Evolutionary conservation across 2,888 invertebrate genomes (phyloP).

Genomic region (Aspidiotus destructor): DNA sequence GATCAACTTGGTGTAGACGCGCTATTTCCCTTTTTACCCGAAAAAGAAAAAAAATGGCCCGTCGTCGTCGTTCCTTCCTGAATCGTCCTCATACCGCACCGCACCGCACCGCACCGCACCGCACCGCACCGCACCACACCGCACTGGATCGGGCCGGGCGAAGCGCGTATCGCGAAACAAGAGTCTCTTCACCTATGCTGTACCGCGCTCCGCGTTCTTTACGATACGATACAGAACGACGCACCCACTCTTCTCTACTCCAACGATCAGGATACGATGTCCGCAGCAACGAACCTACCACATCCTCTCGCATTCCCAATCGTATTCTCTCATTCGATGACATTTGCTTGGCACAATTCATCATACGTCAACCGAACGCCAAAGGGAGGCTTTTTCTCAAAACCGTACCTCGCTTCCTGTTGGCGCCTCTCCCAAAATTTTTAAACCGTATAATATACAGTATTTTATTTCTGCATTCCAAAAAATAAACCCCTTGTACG

Average conservation of each 20-base stretch:
- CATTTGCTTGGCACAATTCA: slow-evolving; percentile 32
- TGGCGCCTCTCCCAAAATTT: slow-evolving; percentile 40
- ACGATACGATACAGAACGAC: slow-evolving; percentile 28
- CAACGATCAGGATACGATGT: no score
- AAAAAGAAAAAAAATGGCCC: not conserved
- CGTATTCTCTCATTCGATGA: slow-evolving; percentile 32
- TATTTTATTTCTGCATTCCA: slow-evolving; percentile 11
- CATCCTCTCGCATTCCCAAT: slow-evolving; percentile 18
- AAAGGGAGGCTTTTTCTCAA: slow-evolving; percentile 35
- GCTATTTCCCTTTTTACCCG: slow-evolving; percentile 12
- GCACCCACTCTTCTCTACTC: slow-evolving; percentile 2
- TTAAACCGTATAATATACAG: slow-evolving; percentile 36
- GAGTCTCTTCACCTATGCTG: not conserved
- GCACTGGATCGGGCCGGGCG: no score
- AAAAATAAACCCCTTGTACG: no score
- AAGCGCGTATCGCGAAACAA: no score
- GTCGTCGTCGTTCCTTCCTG: slow-evolving; percentile 10
- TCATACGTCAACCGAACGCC: slow-evolving; percentile 32
- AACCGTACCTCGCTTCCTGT: slow-evolving; percentile 40
- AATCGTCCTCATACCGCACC: no score
- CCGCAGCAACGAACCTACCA: slow-evolving; percentile 35
- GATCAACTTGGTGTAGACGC: not conserved
- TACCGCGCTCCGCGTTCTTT: slow-evolving; percentile 25
- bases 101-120: no score
- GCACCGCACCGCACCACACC: no score